These are phyloP conservation scores for Crematogaster levior DNA, from an alignment of 2,888 invertebrate species.

Conservation along the genomic window DNA sequence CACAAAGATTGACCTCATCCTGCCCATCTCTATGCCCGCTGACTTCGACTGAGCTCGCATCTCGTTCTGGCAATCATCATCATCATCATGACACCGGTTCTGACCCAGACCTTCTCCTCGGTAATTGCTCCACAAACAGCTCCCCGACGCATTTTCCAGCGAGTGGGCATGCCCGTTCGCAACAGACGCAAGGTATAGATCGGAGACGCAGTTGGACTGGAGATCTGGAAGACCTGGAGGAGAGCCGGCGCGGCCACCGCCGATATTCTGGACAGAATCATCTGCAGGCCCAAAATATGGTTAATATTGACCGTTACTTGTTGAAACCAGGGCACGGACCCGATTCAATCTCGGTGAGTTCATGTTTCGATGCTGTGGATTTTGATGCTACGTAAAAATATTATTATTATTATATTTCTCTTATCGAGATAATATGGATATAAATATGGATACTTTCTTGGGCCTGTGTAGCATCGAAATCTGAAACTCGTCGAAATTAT, in stretches of 20 bases:
- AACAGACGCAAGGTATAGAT: constrained; percentile 87
- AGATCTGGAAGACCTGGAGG: constrained; percentile 89
- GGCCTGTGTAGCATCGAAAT: constrained; percentile 5
- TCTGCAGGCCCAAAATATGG: constrained; percentile 84
- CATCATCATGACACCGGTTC: constrained; percentile 83
- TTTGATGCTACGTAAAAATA: constrained; percentile 24
- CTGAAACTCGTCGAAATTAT: constrained; percentile 34
- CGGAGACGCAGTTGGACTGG: constrained; percentile 93
- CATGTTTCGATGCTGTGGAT: constrained; percentile 32
- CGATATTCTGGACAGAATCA: constrained; percentile 82
- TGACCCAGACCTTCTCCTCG: constrained; percentile 86
- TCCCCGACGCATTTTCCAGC: constrained; percentile 86
- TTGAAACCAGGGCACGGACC: constrained; percentile 12
- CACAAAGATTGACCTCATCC: constrained; percentile 90
- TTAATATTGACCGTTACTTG: constrained; percentile 70
- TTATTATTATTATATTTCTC: not conserved
- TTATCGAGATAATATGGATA: not conserved
- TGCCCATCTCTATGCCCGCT: constrained; percentile 89
- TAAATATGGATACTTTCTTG: not conserved
- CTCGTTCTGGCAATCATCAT: constrained; percentile 85
- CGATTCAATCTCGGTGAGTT: constrained; percentile 44
- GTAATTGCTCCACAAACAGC: constrained; percentile 86
- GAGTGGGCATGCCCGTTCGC: constrained; percentile 85
- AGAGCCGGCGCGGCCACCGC: constrained; percentile 84
- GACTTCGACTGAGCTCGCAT: constrained; percentile 70